Base-by-base conservation (phyloP, 1,140 invertebrate genomes). In the Monomorium pharaonis region DNA sequence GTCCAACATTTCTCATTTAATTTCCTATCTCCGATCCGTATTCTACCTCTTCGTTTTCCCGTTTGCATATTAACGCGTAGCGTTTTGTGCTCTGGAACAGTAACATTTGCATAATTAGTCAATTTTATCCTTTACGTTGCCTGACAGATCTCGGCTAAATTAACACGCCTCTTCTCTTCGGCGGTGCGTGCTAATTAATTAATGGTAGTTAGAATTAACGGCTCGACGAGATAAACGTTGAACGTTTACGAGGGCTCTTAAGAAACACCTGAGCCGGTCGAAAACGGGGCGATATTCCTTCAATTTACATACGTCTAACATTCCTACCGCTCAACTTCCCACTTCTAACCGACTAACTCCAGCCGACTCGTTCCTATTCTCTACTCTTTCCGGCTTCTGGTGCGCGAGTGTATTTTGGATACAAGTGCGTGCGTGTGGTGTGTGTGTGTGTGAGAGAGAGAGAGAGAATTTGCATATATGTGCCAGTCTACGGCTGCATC, bases 401-500 rank as follows among this genome's bases (percentile, higher is more conserved):
- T 42, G 30, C 16, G 30, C 5, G 37, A 10, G 47, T 33, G 56
- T 54, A 75, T 16, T 37, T 56, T 44, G 56, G 24, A 75, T 75
- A 77, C 49, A 77, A 63, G 69, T 74, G 69, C 54, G 51, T 63
- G 27, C n/a, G 24, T n/a, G n/a, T n/a, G n/a, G n/a, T n/a, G n/a
- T n/a, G n/a, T n/a, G n/a, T n/a, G n/a, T n/a, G n/a, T n/a, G n/a
- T n/a, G 56, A 62, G 9, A 74, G 33, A 18, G 56, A 49, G 18
- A 49, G 30, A 51, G 30, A 44, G 4, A 42, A 78, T 78, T 67
- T 65, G 74, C 60, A 78, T 85, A 67, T 58, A 78, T 85, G 75
- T 85, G 51, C 51, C 60, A 85, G 67, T 83, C 75, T 78, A 69
- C 42, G 42, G 76, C 44, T 81, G 84, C 63, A 80, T 85, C 75